phyloP scores from a whole-genome alignment of 2,888 invertebrate genomes.

The Coelinius sp. region DNA sequence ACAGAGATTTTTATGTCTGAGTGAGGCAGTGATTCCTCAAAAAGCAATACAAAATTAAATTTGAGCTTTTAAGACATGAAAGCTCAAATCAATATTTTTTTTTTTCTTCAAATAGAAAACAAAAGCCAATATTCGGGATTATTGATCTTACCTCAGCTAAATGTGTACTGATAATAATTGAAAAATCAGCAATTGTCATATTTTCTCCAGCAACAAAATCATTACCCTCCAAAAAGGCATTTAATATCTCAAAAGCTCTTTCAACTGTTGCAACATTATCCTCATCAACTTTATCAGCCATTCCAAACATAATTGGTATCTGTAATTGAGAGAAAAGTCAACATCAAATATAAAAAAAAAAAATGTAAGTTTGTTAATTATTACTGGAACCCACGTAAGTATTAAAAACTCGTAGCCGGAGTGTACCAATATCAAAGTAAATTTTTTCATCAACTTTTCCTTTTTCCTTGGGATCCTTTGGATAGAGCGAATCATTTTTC shows the following conservation, averaged over 20 bases:
- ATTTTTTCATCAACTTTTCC: slow-evolving; percentile 85
- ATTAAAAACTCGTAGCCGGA: slow-evolving; percentile 80
- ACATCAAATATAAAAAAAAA: not conserved
- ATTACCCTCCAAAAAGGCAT: slow-evolving; percentile 75
- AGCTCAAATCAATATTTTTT: too few relatives aligned
- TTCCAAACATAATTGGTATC: slow-evolving; percentile 77
- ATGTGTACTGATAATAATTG: slow-evolving; percentile 76
- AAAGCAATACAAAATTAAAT: too few relatives aligned
- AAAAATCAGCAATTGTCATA: slow-evolving; percentile 80
- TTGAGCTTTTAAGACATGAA: too few relatives aligned
- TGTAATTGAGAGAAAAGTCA: slow-evolving; percentile 54
- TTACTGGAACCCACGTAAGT: slow-evolving; percentile 75
- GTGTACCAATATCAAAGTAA: slow-evolving; percentile 84
- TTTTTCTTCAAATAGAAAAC: too few relatives aligned
- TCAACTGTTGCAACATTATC: slow-evolving; percentile 70
- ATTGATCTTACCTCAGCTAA: slow-evolving; percentile 69
- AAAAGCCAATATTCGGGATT: not conserved
- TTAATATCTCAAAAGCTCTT: slow-evolving; percentile 75
- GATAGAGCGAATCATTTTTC: slow-evolving; percentile 81
- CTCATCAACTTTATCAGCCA: slow-evolving; percentile 50
- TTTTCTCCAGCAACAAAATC: slow-evolving; percentile 79
- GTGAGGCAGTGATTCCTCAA: too few relatives aligned
- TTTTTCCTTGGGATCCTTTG: slow-evolving; percentile 83
- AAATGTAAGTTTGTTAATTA: not conserved
- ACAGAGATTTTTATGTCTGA: too few relatives aligned